These are phyloP conservation scores for Macrotis lagotis DNA, from an alignment of 2,113 vertebrate species.

Conservation along the genomic window DNA sequence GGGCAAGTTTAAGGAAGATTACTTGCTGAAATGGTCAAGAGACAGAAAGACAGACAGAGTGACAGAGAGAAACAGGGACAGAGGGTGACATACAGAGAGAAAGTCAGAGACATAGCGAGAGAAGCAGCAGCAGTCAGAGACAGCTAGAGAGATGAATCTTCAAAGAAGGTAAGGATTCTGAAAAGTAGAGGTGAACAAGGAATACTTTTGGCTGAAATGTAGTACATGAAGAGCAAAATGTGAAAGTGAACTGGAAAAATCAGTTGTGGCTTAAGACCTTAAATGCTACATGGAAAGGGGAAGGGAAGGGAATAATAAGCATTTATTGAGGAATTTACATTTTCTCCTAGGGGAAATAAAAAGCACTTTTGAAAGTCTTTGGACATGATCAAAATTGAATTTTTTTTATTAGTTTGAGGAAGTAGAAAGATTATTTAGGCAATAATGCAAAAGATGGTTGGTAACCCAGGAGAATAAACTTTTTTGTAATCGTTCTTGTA, in stretches of 20 bases:
- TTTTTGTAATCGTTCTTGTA: neutral
- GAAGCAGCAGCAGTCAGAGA: neutral
- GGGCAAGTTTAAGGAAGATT: too few species aligned
- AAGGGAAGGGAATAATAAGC: neutral
- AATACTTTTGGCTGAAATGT: neutral
- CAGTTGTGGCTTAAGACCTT: neutral
- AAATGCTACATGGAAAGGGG: neutral
- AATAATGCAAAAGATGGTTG: neutral
- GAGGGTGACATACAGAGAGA: neutral
- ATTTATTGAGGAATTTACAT: neutral
- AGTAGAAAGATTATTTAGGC: neutral
- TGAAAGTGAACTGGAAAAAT: neutral
- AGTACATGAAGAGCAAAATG: neutral
- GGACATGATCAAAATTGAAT: neutral
- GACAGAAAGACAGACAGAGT: too few species aligned
- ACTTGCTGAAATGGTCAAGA: too few species aligned
- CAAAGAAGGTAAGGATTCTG: neutral
- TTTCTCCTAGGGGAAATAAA: too few species aligned
- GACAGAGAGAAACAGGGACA: too few species aligned
- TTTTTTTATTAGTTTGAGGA: neutral
- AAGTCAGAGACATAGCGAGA: neutral
- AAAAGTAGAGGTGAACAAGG: neutral
- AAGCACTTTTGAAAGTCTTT: too few species aligned
- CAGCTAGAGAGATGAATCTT: neutral
- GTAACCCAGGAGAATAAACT: neutral